These are phyloP conservation scores for Tuta absoluta DNA, from an alignment of 2,888 invertebrate species.

Conservation along the genomic window DNA sequence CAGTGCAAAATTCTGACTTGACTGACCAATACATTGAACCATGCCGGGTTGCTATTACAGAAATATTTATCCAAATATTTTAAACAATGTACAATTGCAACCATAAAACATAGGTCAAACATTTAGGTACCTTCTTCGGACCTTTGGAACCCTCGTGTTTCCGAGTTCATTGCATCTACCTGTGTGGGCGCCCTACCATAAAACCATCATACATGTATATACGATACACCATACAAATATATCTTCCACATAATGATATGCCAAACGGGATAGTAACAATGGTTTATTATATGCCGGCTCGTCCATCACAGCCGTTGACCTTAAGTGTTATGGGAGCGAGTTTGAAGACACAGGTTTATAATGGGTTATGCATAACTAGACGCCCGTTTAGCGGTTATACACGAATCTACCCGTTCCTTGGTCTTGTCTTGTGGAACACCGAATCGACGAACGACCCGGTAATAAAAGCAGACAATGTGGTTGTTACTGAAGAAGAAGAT, in stretches of 20 bases:
- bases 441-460: no score
- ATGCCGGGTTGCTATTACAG: no score
- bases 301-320: constrained; percentile 8
- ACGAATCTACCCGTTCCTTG: no score
- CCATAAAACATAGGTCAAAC: background rate
- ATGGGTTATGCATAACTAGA: no score
- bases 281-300: constrained; percentile 14
- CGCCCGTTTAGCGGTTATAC: background rate
- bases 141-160: background rate
- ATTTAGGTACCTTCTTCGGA: background rate
- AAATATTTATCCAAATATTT: no score
- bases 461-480: no score
- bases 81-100: no score
- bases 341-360: no score
- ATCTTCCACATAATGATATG: constrained; percentile 16
- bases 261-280: constrained; percentile 19
- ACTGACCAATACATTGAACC: no score
- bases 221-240: constrained; percentile 4
- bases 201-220: background rate
- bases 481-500: no score
- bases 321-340: background rate
- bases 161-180: constrained; percentile 7
- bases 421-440: no score
- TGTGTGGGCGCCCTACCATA: constrained; percentile 10
- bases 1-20: no score